Evolutionary conservation across 2,888 invertebrate genomes (phyloP).

Genomic region (Sialis lutaria): DNA sequence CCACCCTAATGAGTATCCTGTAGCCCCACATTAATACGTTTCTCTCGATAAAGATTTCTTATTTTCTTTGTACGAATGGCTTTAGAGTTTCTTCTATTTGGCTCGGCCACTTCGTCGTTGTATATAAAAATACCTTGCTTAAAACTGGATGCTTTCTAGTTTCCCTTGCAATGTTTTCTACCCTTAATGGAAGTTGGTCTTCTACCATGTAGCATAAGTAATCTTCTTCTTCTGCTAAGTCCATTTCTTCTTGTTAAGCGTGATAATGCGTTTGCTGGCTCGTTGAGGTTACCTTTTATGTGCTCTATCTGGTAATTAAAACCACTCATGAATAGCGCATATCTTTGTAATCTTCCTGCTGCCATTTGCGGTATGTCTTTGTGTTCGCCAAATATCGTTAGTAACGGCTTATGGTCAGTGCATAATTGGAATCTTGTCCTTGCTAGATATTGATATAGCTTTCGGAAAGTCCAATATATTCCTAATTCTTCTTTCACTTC

Average conservation of each 20-base stretch:
- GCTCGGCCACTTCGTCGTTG: background rate
- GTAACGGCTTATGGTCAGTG: conserved; percentile 6
- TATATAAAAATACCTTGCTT: background rate
- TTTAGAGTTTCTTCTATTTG: background rate
- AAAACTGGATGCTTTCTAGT: background rate
- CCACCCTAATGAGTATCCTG: background rate
- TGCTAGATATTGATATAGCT: conserved; percentile 4
- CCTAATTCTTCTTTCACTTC: too few relatives aligned
- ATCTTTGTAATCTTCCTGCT: conserved; percentile 7
- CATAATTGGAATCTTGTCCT: conserved; percentile 5
- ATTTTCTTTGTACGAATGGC: background rate
- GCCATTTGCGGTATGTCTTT: conserved; percentile 8
- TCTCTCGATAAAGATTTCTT: background rate
- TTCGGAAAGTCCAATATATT: conserved; percentile 9
- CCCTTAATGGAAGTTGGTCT: background rate
- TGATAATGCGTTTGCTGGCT: background rate
- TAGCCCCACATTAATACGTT: background rate
- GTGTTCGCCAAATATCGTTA: conserved; percentile 6
- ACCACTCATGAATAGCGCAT: background rate
- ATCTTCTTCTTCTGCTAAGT: background rate
- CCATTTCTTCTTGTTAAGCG: background rate
- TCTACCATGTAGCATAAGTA: background rate
- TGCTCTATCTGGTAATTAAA: background rate
- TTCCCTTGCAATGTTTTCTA: background rate
- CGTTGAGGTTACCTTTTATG: background rate